These are phyloP conservation scores for Malacosoma neustria DNA, from an alignment of 2,888 invertebrate genomes.

Conservation along the genomic window DNA sequence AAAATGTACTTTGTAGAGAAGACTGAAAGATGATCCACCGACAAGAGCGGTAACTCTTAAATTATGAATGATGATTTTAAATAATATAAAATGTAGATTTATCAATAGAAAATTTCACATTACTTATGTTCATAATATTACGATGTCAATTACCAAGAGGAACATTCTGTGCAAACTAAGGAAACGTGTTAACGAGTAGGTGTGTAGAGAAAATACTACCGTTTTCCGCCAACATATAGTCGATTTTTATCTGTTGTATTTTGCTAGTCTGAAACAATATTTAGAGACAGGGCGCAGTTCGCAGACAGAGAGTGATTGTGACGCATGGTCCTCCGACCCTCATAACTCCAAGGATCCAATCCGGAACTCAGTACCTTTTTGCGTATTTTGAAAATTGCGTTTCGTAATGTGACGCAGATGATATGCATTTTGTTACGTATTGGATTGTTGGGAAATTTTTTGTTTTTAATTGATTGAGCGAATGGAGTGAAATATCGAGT, in stretches of 20 bases:
- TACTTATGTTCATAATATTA: too few relatives aligned
- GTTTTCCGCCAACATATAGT: constrained; percentile 4
- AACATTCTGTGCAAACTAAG: constrained; percentile 22
- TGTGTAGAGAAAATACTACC: constrained; percentile 9
- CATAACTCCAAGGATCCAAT: constrained; percentile 34
- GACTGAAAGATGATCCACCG: too few relatives aligned
- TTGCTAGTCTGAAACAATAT: constrained; percentile 35
- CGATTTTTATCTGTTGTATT: constrained; percentile 15
- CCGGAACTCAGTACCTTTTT: constrained; percentile 24
- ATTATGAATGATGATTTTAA: too few relatives aligned
- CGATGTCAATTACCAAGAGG: constrained; percentile 29
- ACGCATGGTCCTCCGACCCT: constrained; percentile 36
- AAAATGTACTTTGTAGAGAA: too few relatives aligned
- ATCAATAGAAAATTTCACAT: too few relatives aligned
- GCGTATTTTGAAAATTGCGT: constrained; percentile 26
- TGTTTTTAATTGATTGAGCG: not conserved
- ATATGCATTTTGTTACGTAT: not conserved
- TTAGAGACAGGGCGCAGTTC: constrained; percentile 32
- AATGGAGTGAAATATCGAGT: too few relatives aligned
- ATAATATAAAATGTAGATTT: too few relatives aligned
- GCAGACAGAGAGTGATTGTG: constrained; percentile 48
- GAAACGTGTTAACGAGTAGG: constrained; percentile 12
- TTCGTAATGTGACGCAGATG: constrained; percentile 17
- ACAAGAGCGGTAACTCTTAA: too few relatives aligned
- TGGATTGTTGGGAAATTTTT: not conserved